Conservation (phyloP, 2,113 vertebrate genomes). For the Pelmatolapia mariae region DNA sequence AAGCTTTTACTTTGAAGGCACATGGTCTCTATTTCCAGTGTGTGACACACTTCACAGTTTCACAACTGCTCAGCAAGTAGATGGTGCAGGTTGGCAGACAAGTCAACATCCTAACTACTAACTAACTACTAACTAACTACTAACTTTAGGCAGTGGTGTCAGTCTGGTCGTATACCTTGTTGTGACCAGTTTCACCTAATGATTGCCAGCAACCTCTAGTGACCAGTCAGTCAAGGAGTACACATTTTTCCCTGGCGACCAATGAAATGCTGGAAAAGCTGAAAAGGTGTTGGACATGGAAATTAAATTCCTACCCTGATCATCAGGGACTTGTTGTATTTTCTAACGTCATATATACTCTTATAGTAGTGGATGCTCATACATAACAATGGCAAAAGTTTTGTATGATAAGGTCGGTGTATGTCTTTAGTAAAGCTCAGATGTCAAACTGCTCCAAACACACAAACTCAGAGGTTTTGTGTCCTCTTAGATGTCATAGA, state of each 20-base stretch:
- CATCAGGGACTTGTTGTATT: not conserved
- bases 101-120: not conserved
- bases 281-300: not conserved
- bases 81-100: not conserved
- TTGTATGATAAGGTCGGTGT: not conserved
- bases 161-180: not conserved
- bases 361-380: not conserved
- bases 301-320: not conserved
- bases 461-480: not conserved
- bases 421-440: not conserved
- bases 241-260: not conserved
- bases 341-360: not conserved
- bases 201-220: not conserved
- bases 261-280: not conserved
- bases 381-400: rapidly evolving
- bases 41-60: not conserved
- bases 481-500: not conserved
- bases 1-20: not conserved
- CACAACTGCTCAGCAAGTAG: not conserved
- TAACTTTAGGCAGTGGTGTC: not conserved
- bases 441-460: not conserved
- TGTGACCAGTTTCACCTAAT: not conserved
- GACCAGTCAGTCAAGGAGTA: not conserved
- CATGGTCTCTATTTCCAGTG: not conserved
- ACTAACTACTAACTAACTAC: not conserved